Evolutionary conservation across 2,113 vertebrate genomes (phyloP).

Genomic region (Microcebus lehilahytsara): DNA sequence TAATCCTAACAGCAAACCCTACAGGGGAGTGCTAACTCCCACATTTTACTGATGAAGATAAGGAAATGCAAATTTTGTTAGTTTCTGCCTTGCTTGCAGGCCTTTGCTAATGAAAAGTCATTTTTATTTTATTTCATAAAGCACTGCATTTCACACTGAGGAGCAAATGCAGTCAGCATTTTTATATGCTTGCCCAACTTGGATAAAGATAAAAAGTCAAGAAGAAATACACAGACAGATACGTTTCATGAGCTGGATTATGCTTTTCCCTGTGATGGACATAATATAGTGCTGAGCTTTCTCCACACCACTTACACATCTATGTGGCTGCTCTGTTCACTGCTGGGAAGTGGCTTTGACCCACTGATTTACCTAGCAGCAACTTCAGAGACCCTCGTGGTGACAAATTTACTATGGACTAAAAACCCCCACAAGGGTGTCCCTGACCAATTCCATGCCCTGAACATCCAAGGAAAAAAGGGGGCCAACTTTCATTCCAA

Average conservation of each 20-base stretch:
- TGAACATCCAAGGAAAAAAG: background rate
- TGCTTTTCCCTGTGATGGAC: background rate
- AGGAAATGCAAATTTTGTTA: slow-evolving; percentile 58
- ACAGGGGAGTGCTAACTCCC: slow-evolving; percentile 6
- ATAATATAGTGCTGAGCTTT: background rate
- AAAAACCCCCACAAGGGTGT: background rate
- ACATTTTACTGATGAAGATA: slow-evolving; percentile 28
- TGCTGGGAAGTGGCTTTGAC: background rate
- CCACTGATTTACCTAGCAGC: background rate
- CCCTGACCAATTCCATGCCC: background rate
- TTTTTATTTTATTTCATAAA: slow-evolving; percentile 35
- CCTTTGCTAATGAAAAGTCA: slow-evolving; percentile 57
- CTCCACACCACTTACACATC: background rate
- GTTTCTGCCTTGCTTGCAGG: slow-evolving; percentile 45
- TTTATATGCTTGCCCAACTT: slow-evolving; percentile 9
- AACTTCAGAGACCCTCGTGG: background rate
- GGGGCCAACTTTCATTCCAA: background rate
- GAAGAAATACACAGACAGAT: background rate
- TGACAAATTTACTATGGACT: background rate
- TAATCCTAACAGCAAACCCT: slow-evolving; percentile 44
- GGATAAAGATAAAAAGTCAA: slow-evolving; percentile 37
- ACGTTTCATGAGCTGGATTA: background rate
- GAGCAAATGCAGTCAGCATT: slow-evolving; percentile 43
- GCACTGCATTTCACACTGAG: slow-evolving; percentile 4
- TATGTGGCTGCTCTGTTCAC: background rate